Evolutionary conservation across 2,888 invertebrate species (phyloP), one percentile per base, ranked within the genome.

Genomic region (Agonopterix subpropinquella): DNA sequence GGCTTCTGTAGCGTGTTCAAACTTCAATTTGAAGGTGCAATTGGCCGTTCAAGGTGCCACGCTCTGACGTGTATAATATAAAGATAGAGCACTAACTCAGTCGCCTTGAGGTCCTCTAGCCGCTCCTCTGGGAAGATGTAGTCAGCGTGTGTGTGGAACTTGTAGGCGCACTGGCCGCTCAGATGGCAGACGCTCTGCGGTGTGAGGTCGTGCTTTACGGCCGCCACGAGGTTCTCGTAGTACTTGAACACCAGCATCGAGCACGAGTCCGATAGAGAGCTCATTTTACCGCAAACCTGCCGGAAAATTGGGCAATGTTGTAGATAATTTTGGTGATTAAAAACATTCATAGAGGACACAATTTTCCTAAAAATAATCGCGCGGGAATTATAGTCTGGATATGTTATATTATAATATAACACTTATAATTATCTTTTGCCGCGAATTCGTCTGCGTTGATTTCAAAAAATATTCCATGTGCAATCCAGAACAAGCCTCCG

Each of bases 261-360:
- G 69, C 97, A 97, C 8, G 93, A 93, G 78, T 96, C 96, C 0
- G 95, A 93, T 43, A 93, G 91, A 2, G 93, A 93, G 47, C 92
- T 91, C 67, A 94, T 76, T 50, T 90, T 82, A 44, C 94, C 92
- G 74, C 97, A 96, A 1, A 91, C 64, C 88, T 64, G 89, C n/a
- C n/a, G 39, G n/a, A 4, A 28, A 28, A 28, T 28, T 28, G 28
- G 28, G 28, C 7, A 5, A 28, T 28, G 18, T 4, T 18, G 18
- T 18, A 18, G 18, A 15, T 15, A 1, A 15, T 15, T 15, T 15
- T 4, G 18, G 4, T 4, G 4, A 28, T 28, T 28, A 4, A 18
- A 18, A 18, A 28, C 28, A 5, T 28, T 28, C 28, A 28, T 2
- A 18, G 18, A 18, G 18, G 4, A 18, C 18, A 18, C 18, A 18